Evolutionary conservation across 2,888 invertebrate genomes (phyloP).

Genomic region (Diaphora mendica): DNA sequence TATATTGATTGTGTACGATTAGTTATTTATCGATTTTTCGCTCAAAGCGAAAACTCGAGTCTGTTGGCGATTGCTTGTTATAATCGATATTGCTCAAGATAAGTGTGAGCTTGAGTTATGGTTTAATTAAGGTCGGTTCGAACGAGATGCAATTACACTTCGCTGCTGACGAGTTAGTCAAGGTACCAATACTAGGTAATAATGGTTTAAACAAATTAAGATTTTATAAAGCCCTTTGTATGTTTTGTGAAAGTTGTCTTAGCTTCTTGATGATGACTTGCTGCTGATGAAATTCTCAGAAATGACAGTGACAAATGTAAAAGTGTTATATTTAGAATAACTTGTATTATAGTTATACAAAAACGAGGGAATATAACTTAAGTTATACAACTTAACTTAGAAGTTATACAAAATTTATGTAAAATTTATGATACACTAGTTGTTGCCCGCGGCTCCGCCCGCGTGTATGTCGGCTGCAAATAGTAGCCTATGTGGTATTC

Average conservation of each 20-base stretch:
- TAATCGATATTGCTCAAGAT: conserved; percentile 55
- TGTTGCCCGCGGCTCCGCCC: too few species aligned
- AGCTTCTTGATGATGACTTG: neutral
- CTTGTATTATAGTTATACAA: too few species aligned
- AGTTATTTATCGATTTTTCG: conserved; percentile 46
- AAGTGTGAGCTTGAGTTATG: conserved; percentile 66
- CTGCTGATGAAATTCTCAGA: neutral
- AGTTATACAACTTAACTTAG: too few species aligned
- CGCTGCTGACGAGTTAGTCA: conserved; percentile 34
- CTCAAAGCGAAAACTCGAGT: conserved; percentile 24
- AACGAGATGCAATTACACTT: conserved; percentile 45
- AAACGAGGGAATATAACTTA: too few species aligned
- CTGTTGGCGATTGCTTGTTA: conserved; percentile 52
- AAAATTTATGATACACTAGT: too few species aligned
- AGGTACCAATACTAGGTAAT: conserved; percentile 2
- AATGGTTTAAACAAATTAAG: conserved; percentile 24
- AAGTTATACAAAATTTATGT: too few species aligned
- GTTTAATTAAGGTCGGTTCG: conserved; percentile 49
- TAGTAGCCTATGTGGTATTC: too few species aligned
- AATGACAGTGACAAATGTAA: neutral
- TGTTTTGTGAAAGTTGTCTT: neutral
- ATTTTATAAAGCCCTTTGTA: neutral
- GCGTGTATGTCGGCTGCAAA: too few species aligned
- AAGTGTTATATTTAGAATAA: conserved; percentile 15
- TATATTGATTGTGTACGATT: conserved; percentile 43